A percentile compares a stretch with the other conserved stretches of the same genome.
phyloP scores from a whole-genome alignment of 1,140 invertebrate species.

The Brachionus asplanchnoidis region DNA sequence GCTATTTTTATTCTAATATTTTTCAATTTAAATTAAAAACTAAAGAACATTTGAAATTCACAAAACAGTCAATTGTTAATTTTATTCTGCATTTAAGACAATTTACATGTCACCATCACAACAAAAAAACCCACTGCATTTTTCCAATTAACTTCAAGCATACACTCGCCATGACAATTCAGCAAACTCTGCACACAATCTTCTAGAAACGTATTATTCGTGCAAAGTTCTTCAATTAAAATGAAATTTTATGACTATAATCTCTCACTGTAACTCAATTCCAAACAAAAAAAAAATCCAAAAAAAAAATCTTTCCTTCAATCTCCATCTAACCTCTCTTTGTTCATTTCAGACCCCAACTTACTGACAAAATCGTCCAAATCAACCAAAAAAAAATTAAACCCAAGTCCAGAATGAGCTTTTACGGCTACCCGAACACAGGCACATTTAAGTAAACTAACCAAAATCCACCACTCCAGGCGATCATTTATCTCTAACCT shows the following conservation, averaged over 20 bases:
- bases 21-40: no score
- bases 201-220: neutral
- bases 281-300: neutral
- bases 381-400: no score
- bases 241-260: neutral
- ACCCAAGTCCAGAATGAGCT: no score
- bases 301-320: no score
- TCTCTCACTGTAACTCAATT: neutral
- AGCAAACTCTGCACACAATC: neutral
- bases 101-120: neutral
- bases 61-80: no score
- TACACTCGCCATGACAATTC: neutral
- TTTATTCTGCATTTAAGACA: neutral
- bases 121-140: neutral
- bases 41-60: no score
- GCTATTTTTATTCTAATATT: no score
- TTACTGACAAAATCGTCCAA: neutral
- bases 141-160: neutral
- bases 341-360: neutral
- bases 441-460: neutral
- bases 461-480: neutral
- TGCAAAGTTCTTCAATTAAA: neutral
- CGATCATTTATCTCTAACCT: neutral
- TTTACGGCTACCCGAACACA: constrained; percentile 32
- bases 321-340: neutral